Base-by-base conservation (phyloP, 2,888 invertebrate genomes). In the Autographa gamma region DNA sequence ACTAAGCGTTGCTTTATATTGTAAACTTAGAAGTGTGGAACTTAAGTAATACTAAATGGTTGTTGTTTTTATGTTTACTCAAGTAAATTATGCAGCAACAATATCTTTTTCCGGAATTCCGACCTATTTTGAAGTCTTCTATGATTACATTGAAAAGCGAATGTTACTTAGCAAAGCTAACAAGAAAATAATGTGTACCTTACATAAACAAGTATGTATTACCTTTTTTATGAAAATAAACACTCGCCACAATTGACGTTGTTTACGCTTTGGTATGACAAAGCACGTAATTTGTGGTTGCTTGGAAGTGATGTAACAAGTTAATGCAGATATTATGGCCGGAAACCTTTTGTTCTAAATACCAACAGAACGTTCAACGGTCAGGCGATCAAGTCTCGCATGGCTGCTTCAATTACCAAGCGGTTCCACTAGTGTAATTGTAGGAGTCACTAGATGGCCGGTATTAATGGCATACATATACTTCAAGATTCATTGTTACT, bases 391-490 rank as follows among this genome's bases (percentile, higher is more conserved):
- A 63, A 25, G 83, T 84, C 71, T 74, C 85, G 88, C 86, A 72
- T 84, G 79, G 77, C 78, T 88, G 82, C 85, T 82, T 81, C 79
- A 64, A 81, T 83, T 73, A 74, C 62, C 58, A 76, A 75, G 61
- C 61, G 59, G 70, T 77, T 83, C 43, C 70, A 71, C 63, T 74
- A 74, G 67, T 67, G 34, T 32, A 60, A 25, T 3, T 2, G 19
- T n/a, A 11, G 25, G 19, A 16, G 3, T 11, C 19, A 19, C 54
- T 11, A 19, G 54, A 11, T 19, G 18, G 2, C 19, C 9, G 25
- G 13, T 56, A 14, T 9, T 56, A 25, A 19, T 11, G 19, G 11
- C 19, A 25, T 9, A 19, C 19, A 16, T 13, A 19, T 18, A 11
- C 25, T 25, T 25, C 25, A 25, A 19, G 25, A 56, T 25, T 65